Conservation (phyloP, 2,797 vertebrate species). For the Limosa lapponica region DNA sequence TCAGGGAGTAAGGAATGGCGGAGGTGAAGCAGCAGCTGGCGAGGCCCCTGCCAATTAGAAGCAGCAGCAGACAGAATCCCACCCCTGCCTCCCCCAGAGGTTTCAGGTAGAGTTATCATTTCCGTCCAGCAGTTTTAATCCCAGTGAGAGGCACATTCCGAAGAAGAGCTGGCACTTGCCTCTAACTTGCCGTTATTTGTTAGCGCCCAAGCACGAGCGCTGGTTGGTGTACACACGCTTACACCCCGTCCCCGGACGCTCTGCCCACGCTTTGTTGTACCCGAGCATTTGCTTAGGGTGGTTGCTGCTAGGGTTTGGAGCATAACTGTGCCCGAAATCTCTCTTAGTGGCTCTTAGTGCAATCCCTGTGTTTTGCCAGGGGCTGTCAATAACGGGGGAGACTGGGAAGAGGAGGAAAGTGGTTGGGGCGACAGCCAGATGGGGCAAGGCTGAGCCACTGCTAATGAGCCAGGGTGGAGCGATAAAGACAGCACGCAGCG, state of each 20-base stretch:
- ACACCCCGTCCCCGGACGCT: background rate
- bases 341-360: background rate
- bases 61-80: background rate
- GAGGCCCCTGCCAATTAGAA: background rate
- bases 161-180: background rate
- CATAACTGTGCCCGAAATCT: fast-evolving
- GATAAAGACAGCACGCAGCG: slow-evolving; percentile 30
- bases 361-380: background rate
- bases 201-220: background rate
- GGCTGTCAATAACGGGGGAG: background rate
- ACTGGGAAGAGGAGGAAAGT: background rate
- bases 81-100: background rate
- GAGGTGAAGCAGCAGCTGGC: slow-evolving; percentile 9
- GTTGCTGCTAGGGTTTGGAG: background rate
- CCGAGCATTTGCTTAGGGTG: background rate
- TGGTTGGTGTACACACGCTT: fast-evolving
- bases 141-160: background rate
- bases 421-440: slow-evolving; percentile 28
- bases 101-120: background rate
- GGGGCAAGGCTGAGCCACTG: slow-evolving; percentile 18
- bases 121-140: background rate
- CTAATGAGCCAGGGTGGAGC: slow-evolving; percentile 41
- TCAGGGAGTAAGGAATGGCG: background rate
- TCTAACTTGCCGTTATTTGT: background rate
- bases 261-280: background rate